Conservation (phyloP, 2,113 vertebrate genomes). For the Datnioides undecimradiatus region DNA sequence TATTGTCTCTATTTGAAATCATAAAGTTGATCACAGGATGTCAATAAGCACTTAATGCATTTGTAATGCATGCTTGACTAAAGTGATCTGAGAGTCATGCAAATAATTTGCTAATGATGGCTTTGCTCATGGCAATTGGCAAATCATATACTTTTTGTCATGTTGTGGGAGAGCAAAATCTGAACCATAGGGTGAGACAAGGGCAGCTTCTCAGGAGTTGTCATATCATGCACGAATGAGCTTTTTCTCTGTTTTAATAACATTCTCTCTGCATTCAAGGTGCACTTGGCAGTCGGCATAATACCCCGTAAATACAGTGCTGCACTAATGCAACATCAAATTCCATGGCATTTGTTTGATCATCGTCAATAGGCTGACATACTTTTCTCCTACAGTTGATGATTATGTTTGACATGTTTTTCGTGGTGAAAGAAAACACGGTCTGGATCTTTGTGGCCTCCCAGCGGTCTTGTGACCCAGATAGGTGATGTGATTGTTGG, state of each 20-base stretch:
- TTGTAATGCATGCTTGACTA: constrained; percentile 15
- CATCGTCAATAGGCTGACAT: constrained; percentile 27
- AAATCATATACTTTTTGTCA: background rate
- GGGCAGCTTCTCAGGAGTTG: constrained; percentile 30
- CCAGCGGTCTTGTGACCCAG: constrained; percentile 56
- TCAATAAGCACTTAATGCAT: constrained; percentile 29
- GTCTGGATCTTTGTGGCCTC: constrained; percentile 22
- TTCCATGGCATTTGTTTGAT: constrained; percentile 23
- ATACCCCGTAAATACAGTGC: constrained; percentile 5
- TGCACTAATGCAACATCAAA: constrained; percentile 18
- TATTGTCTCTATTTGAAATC: constrained; percentile 28
- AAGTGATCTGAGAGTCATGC: constrained; percentile 24
- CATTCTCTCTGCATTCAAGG: constrained; percentile 24
- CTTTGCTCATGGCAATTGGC: constrained; percentile 19
- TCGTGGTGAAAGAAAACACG: constrained; percentile 45
- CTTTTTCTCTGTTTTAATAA: constrained; percentile 40
- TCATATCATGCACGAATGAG: constrained; percentile 28
- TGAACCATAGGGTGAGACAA: constrained; percentile 34
- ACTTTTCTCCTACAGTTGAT: constrained; percentile 30
- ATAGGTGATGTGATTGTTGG: constrained; percentile 55
- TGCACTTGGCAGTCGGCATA: constrained; percentile 31
- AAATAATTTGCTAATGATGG: constrained; percentile 17
- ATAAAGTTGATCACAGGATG: constrained; percentile 28
- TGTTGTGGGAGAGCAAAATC: constrained; percentile 11
- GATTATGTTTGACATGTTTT: constrained; percentile 67